Evolutionary conservation across 2,888 invertebrate species (phyloP), one percentile per base, ranked within the genome.

Genomic region (Steinernema scapterisci): DNA sequence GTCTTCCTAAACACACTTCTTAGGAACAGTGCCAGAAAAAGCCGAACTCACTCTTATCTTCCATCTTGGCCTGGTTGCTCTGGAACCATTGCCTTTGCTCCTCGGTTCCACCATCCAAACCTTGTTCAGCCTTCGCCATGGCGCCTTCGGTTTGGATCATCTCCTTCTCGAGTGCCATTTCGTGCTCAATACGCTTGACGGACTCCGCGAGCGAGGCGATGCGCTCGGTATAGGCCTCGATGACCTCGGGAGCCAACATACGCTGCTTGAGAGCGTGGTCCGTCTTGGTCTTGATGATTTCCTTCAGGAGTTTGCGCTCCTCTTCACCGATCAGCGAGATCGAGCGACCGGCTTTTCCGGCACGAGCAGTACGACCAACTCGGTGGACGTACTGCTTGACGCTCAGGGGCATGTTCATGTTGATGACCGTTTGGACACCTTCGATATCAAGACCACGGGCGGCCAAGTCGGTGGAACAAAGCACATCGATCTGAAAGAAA

Each of bases 381-480:
- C 92, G 91, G 89, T 99, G 99, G 84, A 99, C 95, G 86, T 99
- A 99, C 88, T 97, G 96, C 86, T 97, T 95, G 23, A 96, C 88
- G 0, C 95, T 94, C 54, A 93, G 93, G 0, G 97, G 97, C 92
- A 97, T 92, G 0, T 94, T 93, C 89, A 95, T 97, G 89, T 99
- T 99, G 56, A 99, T 92, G 5, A 97, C 97, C 16, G 97, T 97
- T 89, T 94, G 94, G 0, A 97, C 95, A 9, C 95, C 95, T n/a
- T 93, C 92, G 82, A 97, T 97, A 89, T 97, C 97, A 63, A 97
- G 90, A 85, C 99, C 96, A 86, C 95, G 90, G 5, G 95, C 94
- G 0, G 95, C 95, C 48, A 96, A 92, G 89, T 96, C 96, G 0
- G 96, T 96, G 0, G 95, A 95, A 71, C 95, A 92, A n/a, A 96